A percentile compares a stretch with the other conserved stretches of the same genome.
Evolutionary conservation across 1,140 invertebrate genomes (phyloP).

Genomic region (Pachyrhynchus sulphureomaculatus): DNA sequence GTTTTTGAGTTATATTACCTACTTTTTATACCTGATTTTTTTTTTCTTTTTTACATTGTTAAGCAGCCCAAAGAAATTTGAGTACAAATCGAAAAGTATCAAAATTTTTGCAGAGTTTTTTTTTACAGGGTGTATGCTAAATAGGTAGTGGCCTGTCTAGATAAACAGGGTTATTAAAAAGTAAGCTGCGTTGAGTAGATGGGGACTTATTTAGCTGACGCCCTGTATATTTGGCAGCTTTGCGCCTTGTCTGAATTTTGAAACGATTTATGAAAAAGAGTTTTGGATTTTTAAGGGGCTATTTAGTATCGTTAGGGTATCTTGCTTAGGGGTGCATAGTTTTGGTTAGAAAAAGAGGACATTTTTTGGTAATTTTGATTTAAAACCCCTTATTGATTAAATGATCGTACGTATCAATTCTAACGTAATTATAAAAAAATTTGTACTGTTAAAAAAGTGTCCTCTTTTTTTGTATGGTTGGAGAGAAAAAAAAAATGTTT

Average conservation of each 20-base stretch:
- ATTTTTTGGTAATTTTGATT: slow-evolving; percentile 18
- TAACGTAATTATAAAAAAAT: neutral
- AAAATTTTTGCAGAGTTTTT: slow-evolving; percentile 18
- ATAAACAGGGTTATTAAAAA: slow-evolving; percentile 5
- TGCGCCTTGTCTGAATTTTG: slow-evolving; percentile 30
- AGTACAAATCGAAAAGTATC: slow-evolving; percentile 20
- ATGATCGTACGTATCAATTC: slow-evolving; percentile 8
- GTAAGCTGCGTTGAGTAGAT: slow-evolving; percentile 9
- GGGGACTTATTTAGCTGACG: slow-evolving; percentile 11
- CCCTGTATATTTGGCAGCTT: slow-evolving; percentile 27
- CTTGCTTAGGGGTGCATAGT: slow-evolving; percentile 11
- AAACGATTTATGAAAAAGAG: slow-evolving; percentile 14
- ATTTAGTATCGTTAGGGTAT: slow-evolving; percentile 18
- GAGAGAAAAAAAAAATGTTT: slow-evolving; percentile 9
- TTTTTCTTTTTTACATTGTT: neutral
- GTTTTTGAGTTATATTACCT: neutral
- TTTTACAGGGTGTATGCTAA: slow-evolving; percentile 2
- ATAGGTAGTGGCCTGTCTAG: neutral
- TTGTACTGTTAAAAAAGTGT: slow-evolving; percentile 3
- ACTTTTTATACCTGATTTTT: slow-evolving; percentile 24
- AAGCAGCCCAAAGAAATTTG: slow-evolving; percentile 23
- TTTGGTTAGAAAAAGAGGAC: slow-evolving; percentile 27
- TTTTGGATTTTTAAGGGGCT: slow-evolving; percentile 17
- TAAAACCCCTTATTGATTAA: slow-evolving; percentile 19
- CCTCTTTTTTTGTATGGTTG: slow-evolving; percentile 2